Conservation (phyloP, 2,113 vertebrate genomes). For the Ageneiosus marmoratus region DNA sequence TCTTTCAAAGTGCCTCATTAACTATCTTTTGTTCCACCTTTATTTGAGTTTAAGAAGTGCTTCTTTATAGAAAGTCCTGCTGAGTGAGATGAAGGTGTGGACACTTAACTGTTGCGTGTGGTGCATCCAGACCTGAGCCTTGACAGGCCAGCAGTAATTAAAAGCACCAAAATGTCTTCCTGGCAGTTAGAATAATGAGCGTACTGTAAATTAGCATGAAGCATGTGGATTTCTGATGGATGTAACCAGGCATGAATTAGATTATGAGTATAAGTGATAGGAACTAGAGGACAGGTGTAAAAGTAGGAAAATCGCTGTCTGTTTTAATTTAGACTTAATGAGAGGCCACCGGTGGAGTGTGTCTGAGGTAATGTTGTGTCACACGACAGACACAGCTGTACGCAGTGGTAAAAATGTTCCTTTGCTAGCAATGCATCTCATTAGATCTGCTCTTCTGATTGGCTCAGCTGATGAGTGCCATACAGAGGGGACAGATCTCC, state of each 20-base stretch:
- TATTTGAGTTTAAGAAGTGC: conserved; percentile 14
- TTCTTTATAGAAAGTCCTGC: conserved; percentile 22
- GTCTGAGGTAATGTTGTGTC: background rate
- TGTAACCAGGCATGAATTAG: conserved; percentile 25
- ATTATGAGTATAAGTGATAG: conserved; percentile 27
- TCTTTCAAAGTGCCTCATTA: conserved; percentile 18
- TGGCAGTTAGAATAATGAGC: conserved; percentile 25
- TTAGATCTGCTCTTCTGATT: conserved; percentile 35
- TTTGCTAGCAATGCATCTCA: background rate
- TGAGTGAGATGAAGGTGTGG: conserved; percentile 46
- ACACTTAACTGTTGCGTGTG: conserved; percentile 24
- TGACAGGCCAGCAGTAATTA: conserved; percentile 41
- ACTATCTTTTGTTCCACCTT: conserved; percentile 6
- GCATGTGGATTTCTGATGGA: conserved; percentile 24
- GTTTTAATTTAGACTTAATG: conserved; percentile 32
- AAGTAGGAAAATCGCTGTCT: conserved; percentile 38
- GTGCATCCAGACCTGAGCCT: conserved; percentile 23
- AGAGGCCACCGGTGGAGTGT: conserved; percentile 2
- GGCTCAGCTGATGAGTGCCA: conserved; percentile 90
- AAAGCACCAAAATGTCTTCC: conserved; percentile 26
- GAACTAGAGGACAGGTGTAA: conserved; percentile 45
- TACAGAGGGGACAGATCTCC: conserved; percentile 92
- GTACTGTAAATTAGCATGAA: conserved; percentile 19
- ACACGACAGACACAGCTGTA: background rate
- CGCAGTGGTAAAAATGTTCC: too few relatives aligned